phyloP scores from a whole-genome alignment of 1,140 invertebrate species.

The Zaprionus taronus region DNA sequence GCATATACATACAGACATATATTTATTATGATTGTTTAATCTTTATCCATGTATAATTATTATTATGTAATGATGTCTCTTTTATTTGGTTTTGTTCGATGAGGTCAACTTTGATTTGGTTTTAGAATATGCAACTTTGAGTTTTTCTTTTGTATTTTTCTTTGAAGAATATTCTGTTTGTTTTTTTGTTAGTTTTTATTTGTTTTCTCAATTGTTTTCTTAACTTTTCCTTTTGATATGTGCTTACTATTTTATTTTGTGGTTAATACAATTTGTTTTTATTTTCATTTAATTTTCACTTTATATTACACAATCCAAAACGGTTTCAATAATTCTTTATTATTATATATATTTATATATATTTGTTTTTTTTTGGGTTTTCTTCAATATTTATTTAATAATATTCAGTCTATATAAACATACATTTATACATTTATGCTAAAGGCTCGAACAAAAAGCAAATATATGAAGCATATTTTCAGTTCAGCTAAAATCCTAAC shows the following conservation, averaged over 20 bases:
- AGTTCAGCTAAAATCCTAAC: conserved; percentile 63
- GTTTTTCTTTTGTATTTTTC: conserved; percentile 25
- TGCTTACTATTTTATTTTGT: conserved; percentile 69
- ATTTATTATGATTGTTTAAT: conserved; percentile 70
- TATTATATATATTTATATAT: conserved; percentile 27
- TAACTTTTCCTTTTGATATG: conserved; percentile 63
- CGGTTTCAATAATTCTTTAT: conserved; percentile 26
- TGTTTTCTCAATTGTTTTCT: conserved; percentile 7
- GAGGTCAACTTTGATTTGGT: conserved; percentile 74
- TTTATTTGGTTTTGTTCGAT: conserved; percentile 48
- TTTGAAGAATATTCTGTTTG: conserved; percentile 38
- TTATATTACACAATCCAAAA: conserved; percentile 52
- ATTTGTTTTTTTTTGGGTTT: conserved; percentile 37
- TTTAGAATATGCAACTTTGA: conserved; percentile 56
- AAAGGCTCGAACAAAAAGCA: conserved; percentile 58
- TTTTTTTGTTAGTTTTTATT: not conserved
- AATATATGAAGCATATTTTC: conserved; percentile 59
- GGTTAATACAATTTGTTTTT: conserved; percentile 52
- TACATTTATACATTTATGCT: conserved; percentile 78
- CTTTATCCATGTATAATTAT: conserved; percentile 50
- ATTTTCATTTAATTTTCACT: conserved; percentile 36
- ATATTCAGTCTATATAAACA: conserved; percentile 83
- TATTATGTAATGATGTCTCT: conserved; percentile 36
- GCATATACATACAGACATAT: conserved; percentile 39
- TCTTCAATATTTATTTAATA: conserved; percentile 69